phyloP scores from a whole-genome alignment of 2,113 vertebrate species.

The Apodemus sylvaticus region DNA sequence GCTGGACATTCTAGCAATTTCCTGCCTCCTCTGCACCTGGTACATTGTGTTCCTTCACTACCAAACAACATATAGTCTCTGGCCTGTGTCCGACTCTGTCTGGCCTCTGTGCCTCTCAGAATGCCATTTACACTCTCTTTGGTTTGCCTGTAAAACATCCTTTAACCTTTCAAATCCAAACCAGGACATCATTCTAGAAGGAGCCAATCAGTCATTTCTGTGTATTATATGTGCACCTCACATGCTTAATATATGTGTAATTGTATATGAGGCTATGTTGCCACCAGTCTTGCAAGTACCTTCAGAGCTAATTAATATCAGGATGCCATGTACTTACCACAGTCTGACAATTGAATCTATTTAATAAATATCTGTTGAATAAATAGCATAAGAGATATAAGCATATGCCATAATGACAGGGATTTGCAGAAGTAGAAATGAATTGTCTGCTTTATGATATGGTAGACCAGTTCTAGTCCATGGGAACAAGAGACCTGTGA shows the following conservation, averaged over 20 bases:
- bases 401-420: neutral
- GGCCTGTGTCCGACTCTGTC: neutral
- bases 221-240: neutral
- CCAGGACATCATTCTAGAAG: neutral
- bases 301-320: conserved; percentile 27
- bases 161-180: conserved; percentile 22
- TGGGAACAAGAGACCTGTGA: neutral
- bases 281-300: neutral
- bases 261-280: neutral
- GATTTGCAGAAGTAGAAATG: neutral
- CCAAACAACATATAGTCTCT: neutral
- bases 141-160: neutral
- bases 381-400: conserved; percentile 16
- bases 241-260: neutral
- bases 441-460: neutral
- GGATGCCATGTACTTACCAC: neutral
- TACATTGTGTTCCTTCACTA: neutral
- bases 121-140: neutral
- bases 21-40: neutral
- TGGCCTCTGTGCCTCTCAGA: neutral
- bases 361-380: conserved; percentile 56
- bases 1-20: conserved; percentile 1
- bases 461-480: neutral
- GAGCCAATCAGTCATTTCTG: neutral
- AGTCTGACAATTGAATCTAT: neutral